Evolutionary conservation across 1,140 invertebrate species (phyloP).

Genomic region (Drosophila serrata): DNA sequence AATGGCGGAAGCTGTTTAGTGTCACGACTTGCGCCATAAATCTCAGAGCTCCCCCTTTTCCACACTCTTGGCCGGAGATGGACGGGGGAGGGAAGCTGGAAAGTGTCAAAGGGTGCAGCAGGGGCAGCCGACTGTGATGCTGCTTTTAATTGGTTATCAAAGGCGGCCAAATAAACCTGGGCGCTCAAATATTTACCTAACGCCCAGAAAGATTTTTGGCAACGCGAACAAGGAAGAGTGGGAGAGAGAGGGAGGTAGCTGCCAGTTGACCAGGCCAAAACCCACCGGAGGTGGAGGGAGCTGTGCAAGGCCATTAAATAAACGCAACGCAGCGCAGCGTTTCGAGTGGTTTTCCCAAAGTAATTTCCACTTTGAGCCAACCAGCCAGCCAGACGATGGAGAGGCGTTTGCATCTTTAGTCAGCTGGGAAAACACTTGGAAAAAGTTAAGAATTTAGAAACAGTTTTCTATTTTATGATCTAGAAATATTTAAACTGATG

Average conservation of each 20-base stretch:
- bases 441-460: neutral
- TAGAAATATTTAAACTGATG: neutral
- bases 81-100: constrained; percentile 1
- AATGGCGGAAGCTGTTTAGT: constrained; percentile 83
- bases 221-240: constrained; percentile 11
- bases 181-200: constrained; percentile 57
- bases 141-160: constrained; percentile 58
- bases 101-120: constrained; percentile 66
- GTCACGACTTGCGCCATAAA: constrained; percentile 73
- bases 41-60: constrained; percentile 26
- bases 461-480: neutral
- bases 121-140: constrained; percentile 53
- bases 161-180: constrained; percentile 57
- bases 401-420: constrained; percentile 67
- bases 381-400: constrained; percentile 57
- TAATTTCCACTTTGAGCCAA: constrained; percentile 76
- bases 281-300: neutral
- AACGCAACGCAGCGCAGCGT: constrained; percentile 65
- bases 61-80: neutral
- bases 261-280: constrained; percentile 52
- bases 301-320: constrained; percentile 69
- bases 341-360: constrained; percentile 72
- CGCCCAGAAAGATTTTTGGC: constrained; percentile 53
- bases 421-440: constrained; percentile 8
- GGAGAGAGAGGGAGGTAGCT: neutral